Evolutionary conservation across 2,888 invertebrate genomes (phyloP), one percentile per base, ranked within the genome.

Genomic region (Monochamus alternatus): DNA sequence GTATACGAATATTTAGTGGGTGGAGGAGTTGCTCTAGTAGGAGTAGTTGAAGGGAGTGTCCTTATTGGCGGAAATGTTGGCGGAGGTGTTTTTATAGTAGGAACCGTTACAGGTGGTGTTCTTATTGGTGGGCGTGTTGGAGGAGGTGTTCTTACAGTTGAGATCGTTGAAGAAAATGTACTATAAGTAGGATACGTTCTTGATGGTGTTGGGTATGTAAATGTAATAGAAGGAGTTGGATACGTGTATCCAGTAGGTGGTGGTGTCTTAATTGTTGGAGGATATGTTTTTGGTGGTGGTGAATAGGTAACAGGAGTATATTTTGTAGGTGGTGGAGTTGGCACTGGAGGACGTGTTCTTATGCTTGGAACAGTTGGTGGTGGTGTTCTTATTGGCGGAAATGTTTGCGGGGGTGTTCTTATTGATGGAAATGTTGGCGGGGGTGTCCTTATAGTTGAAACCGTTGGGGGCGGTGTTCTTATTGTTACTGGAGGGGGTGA

Each of bases 21-120:
- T 32, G 51, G 32, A 1, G 58, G 68, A 14, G 58, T 51, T 5
- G 43, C 12, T 64, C 60, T 60, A n/a, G n/a, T n/a, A n/a, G n/a
- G n/a, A n/a, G n/a, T n/a, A n/a, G n/a, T 65, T n/a, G 52, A n/a
- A 12, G 52, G 52, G 12, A 12, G 52, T 52, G 52, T 10, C n/a
- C 55, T 55, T n/a, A 63, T 14, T 51, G 65, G 44, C 5, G 65
- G 22, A 38, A 12, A 14, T n/a, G 64, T 64, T 51, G 66, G 66
- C 52, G 67, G 67, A 55, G 67, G 55, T 5, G 67, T 52, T 38
- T 55, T 67, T 55, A 32, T 63, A n/a, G 38, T 52, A 32, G 67
- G 30, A 3, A 31, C 10, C 32, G 67, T 22, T n/a, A 55, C 55
- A 9, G 67, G 55, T 38, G 55, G 55, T 32, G 67, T 32, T 43